These are phyloP conservation scores for Synanthedon formicaeformis DNA, from an alignment of 2,888 invertebrate species.

Conservation along the genomic window DNA sequence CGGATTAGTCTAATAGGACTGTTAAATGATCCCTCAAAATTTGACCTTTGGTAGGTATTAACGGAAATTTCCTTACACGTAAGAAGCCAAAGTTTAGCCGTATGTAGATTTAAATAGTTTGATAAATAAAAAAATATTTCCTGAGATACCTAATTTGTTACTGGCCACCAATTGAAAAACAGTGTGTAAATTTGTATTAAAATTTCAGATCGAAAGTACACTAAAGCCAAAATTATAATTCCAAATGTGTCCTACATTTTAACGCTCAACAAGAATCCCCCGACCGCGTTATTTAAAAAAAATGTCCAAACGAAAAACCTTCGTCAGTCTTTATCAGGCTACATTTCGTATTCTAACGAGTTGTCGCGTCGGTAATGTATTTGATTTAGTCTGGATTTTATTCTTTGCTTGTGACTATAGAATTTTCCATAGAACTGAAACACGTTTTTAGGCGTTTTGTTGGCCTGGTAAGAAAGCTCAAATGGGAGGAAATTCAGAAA, in stretches of 20 bases:
- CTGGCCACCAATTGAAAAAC: no score
- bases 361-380: not conserved
- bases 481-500: no score
- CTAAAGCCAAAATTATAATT: not conserved
- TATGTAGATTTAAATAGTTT: no score
- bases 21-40: not conserved
- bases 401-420: not conserved
- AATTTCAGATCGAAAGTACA: no score
- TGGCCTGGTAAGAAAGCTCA: no score
- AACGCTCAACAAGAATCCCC: not conserved
- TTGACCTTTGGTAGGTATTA: not conserved
- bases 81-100: no score
- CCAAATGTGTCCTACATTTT: not conserved
- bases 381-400: not conserved
- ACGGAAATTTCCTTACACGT: no score
- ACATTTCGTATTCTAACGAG: not conserved
- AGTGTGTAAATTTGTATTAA: no score
- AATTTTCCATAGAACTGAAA: no score
- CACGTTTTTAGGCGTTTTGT: no score
- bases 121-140: no score
- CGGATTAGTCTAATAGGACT: not conserved
- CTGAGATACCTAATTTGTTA: no score
- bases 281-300: constrained; percentile 3
- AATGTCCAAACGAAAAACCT: constrained; percentile 3
- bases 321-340: constrained; percentile 1